Base-by-base conservation (phyloP, 2,888 invertebrate species). In the Lissonota sp. region DNA sequence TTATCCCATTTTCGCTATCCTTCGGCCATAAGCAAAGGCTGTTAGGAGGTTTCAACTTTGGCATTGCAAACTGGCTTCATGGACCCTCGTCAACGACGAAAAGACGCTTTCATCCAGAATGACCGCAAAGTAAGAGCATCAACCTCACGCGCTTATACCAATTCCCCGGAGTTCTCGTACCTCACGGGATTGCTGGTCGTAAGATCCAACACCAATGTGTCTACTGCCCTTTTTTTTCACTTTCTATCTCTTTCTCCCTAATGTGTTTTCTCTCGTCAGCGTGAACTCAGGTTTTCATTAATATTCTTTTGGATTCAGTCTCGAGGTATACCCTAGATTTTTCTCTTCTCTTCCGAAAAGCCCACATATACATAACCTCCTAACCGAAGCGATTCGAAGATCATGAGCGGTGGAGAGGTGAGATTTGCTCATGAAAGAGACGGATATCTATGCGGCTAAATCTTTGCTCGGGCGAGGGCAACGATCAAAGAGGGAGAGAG, bases 11-110 rank as follows among this genome's bases (percentile, higher is more conserved):
- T 75, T 75, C 62, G 40, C 14, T 62, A 73, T 69, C 42, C 60
- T 44, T 53, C 6, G 60, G 12, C 39, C 37, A 75, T 60, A 69
- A 75, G 55, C 66, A 55, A 51, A 44, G 71, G 51, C 63, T 40
- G 77, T 77, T 42, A 66, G 51, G 70, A 77, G 14, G 64, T 55
- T 81, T 49, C 73, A 64, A 66, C 51, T 67, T 51, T 44, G 44
- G 12, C 49, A 4, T 51, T 66, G 67, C 37, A 55, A 51, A 39
- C 58, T 10, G 42, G 26, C 70, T 60, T 49, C 53, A 40, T 71
- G 71, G 62, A 72, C 78, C 75, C 75, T 82, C 74, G 78, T 82
- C 79, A 82, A 79, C 62, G 74, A 46, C 70, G 62, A 75, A 82
- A 79, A 81, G 66, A 74, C 74, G 53, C 39, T 72, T 53, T 46